Evolutionary conservation across 2,113 vertebrate genomes (phyloP), one percentile per base, ranked within the genome.

Genomic region (Patagioenas fasciata): DNA sequence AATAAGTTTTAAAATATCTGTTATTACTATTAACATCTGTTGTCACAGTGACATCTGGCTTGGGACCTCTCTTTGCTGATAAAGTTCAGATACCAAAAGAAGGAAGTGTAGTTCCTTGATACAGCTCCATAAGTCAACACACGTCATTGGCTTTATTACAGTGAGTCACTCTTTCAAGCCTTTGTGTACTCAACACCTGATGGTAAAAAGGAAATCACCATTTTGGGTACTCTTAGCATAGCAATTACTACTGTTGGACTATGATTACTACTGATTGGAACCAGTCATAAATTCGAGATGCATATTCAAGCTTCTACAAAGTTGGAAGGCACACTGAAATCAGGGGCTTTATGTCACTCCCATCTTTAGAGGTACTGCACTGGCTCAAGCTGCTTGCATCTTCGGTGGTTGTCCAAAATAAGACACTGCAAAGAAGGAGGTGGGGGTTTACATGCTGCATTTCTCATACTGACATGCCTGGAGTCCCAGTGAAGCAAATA

Each of bases 101-200:
- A 92, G 91, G 92, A 96, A 91, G 54, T n/a, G 26, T 4, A 74
- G 95, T 53, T 97, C 94, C 96, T 90, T 93, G 88, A 70, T 11
- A 77, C 54, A 57, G 53, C 53, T 87, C 77, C 0, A 0, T 51
- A 75, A 79, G 80, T 53, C 93, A 95, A 89, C 11, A 92, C 7
- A 10, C 0, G 2, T 13, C 25, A 16, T 14, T 2, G 2, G 42
- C 31, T 85, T 93, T 85, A 88, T 57, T 50, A 40, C 56, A 34
- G 7, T 64, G 92, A 95, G 72, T 95, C 95, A 97, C 34, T 26
- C 38, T 25, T 50, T 48, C 57, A 69, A 88, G 61, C 80, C 90
- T 89, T 71, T 3, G 23, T 0, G 3, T 15, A 42, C 40, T 95
- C 82, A 26, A 6, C 48, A 77, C 58, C n/a, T 6, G 67, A 21